Evolutionary conservation across 1,140 invertebrate genomes (phyloP).

Genomic region (Thaumatotibia leucotreta): DNA sequence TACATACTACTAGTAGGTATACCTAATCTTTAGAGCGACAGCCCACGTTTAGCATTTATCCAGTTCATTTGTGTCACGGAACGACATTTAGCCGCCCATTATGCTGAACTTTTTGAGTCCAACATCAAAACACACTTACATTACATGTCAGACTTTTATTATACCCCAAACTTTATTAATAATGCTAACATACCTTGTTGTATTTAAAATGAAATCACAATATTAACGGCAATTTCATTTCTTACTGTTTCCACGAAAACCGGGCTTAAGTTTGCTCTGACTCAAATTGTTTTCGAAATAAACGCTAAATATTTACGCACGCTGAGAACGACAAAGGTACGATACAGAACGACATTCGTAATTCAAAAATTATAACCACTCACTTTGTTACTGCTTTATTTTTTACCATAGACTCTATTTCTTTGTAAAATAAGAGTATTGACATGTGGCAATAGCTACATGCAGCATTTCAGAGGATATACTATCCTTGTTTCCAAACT

Average conservation of each 20-base stretch:
- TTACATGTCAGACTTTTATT: neutral
- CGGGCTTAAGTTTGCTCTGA: neutral
- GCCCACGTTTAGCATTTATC: neutral
- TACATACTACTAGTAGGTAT: too few species aligned
- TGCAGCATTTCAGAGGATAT: too few species aligned
- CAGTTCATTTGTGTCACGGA: neutral
- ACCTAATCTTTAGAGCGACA: neutral
- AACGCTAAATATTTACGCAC: neutral
- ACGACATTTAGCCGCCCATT: neutral
- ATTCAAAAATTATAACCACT: neutral
- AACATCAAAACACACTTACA: neutral
- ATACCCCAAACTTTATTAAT: neutral
- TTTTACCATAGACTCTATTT: too few species aligned
- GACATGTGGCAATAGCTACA: too few species aligned
- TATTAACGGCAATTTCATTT: neutral
- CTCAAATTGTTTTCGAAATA: conserved; percentile 3
- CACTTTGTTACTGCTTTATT: too few species aligned
- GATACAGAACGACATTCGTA: neutral
- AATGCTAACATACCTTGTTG: neutral
- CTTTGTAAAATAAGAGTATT: too few species aligned
- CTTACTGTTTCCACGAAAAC: neutral
- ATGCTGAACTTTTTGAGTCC: neutral
- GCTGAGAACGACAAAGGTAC: neutral
- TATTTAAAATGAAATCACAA: neutral
- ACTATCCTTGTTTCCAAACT: too few species aligned